Percentiles rank a stretch among this genome's conserved stretches.
phyloP scores from a whole-genome alignment of 2,797 vertebrate species.

The Sparidentex hasta region DNA sequence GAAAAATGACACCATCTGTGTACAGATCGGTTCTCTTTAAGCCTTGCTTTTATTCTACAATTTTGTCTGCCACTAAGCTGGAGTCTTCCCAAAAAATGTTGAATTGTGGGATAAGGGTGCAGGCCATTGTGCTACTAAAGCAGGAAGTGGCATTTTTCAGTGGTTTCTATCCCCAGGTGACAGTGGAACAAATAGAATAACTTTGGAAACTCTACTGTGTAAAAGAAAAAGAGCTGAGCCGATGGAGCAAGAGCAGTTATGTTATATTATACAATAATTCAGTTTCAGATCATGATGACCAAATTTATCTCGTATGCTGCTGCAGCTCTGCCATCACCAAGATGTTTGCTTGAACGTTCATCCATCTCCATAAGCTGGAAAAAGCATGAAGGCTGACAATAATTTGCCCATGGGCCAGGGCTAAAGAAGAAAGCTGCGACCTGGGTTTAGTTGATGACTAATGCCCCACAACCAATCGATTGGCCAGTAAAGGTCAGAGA shows the following conservation, averaged over 20 bases:
- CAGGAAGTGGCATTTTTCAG: no score
- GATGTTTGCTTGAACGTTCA: conserved; percentile 37
- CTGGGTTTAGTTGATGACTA: conserved; percentile 84
- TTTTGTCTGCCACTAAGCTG: no score
- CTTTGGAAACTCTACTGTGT: no score
- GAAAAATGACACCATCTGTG: no score
- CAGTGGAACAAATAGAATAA: no score
- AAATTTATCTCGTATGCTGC: conserved; percentile 14
- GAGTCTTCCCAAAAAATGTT: no score
- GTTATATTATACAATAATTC: neutral
- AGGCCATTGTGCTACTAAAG: no score
- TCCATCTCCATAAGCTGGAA: conserved; percentile 69
- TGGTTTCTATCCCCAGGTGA: no score
- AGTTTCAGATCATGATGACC: conserved; percentile 19
- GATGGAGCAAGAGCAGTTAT: neutral
- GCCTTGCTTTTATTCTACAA: no score
- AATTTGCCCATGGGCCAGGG: conserved; percentile 40
- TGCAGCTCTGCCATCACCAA: conserved; percentile 10
- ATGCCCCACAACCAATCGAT: conserved; percentile 95
- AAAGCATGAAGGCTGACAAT: conserved; percentile 62
- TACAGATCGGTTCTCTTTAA: no score
- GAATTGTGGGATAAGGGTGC: no score
- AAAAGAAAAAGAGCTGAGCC: neutral
- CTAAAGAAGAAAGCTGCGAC: conserved; percentile 66
- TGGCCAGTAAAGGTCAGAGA: conserved; percentile 89